These are phyloP conservation scores for Diplodus sargus DNA, from an alignment of 2,797 vertebrate species.

Conservation along the genomic window DNA sequence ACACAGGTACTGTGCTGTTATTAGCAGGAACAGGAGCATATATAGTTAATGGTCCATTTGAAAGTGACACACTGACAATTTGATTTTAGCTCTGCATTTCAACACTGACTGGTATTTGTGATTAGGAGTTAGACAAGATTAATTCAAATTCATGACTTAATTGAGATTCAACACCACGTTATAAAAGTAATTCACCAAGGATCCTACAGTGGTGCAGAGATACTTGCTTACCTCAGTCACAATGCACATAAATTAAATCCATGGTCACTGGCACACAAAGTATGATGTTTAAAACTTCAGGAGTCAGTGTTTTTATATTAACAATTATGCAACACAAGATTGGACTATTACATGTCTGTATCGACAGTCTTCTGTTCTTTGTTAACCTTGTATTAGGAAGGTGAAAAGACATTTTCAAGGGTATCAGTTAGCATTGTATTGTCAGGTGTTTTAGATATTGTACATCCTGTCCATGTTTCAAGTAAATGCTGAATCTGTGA, in stretches of 20 bases:
- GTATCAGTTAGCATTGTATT: not conserved
- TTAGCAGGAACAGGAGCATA: not conserved
- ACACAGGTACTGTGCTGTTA: constrained; percentile 19
- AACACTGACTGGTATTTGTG: not conserved
- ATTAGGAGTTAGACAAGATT: not conserved
- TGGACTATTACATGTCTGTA: not conserved
- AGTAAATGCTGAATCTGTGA: not conserved
- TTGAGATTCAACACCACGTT: not conserved
- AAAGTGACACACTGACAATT: constrained; percentile 24
- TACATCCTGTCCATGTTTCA: not conserved
- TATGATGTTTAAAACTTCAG: not conserved
- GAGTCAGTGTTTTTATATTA: not conserved
- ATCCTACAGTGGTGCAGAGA: not conserved
- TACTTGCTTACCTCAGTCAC: no score
- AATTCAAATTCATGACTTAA: not conserved
- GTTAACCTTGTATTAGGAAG: not conserved
- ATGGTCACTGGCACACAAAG: not conserved
- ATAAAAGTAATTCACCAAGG: not conserved
- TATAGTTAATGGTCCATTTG: constrained; percentile 1
- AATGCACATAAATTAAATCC: no score
- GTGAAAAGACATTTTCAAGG: not conserved
- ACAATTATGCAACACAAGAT: not conserved
- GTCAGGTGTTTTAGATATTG: not conserved
- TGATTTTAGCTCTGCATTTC: constrained; percentile 1
- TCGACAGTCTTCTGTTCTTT: not conserved